Evolutionary conservation across 1,140 invertebrate species (phyloP).

Genomic region (Antheraea mylitta): DNA sequence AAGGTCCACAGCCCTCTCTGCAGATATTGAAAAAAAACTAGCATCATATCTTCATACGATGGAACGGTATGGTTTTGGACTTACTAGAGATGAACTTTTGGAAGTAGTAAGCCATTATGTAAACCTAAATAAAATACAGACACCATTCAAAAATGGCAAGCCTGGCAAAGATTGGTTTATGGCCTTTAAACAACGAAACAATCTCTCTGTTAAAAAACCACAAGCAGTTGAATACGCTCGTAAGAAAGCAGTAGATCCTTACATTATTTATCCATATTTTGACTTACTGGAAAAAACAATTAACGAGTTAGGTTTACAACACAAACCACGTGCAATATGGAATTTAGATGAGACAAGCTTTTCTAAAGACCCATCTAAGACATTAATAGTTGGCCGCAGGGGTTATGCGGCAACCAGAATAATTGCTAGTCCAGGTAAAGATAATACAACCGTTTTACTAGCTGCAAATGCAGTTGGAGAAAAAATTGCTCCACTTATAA

Average conservation of each 20-base stretch:
- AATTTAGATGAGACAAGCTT: constrained; percentile 49
- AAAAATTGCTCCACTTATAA: constrained; percentile 14
- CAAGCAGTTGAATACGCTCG: constrained; percentile 37
- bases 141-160: too few relatives aligned
- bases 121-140: too few relatives aligned
- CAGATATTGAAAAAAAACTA: too few relatives aligned
- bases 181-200: too few relatives aligned
- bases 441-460: constrained; percentile 29
- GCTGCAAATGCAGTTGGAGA: constrained; percentile 43
- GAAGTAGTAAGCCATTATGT: constrained; percentile 41
- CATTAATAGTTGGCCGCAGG: constrained; percentile 33
- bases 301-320: constrained; percentile 27
- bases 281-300: constrained; percentile 30
- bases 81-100: too few relatives aligned
- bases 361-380: constrained; percentile 39
- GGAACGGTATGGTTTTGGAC: too few relatives aligned
- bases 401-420: constrained; percentile 34
- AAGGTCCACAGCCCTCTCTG: too few relatives aligned
- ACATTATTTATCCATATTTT: constrained; percentile 37
- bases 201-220: constrained; percentile 51
- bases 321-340: constrained; percentile 35
- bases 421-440: constrained; percentile 23
- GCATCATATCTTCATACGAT: too few relatives aligned
- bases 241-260: constrained; percentile 42
- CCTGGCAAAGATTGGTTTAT: too few relatives aligned